These are phyloP conservation scores for Drosophila pegasa DNA, from an alignment of 2,888 invertebrate species.

Conservation along the genomic window DNA sequence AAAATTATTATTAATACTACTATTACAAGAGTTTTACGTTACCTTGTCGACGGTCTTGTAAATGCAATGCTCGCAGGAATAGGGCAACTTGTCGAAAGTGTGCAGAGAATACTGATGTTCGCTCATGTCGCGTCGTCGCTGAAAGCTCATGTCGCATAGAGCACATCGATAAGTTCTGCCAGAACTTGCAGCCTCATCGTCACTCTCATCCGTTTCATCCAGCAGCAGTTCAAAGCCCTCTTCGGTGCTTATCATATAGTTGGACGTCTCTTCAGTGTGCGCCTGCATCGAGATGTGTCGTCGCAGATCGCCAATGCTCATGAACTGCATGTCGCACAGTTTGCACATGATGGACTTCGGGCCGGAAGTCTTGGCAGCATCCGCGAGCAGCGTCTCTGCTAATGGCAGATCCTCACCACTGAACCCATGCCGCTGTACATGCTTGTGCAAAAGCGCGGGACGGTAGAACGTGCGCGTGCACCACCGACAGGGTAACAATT, in stretches of 20 bases:
- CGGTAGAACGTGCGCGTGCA: constrained; percentile 81
- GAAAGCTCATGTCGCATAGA: constrained; percentile 76
- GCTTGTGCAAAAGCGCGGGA: constrained; percentile 76
- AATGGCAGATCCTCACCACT: constrained; percentile 62
- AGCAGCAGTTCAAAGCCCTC: constrained; percentile 83
- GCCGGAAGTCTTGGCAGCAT: constrained; percentile 76
- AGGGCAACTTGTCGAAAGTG: constrained; percentile 85
- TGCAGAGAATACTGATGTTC: constrained; percentile 82
- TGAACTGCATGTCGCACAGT: constrained; percentile 72
- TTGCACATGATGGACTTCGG: constrained; percentile 77
- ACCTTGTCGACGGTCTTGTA: constrained; percentile 86
- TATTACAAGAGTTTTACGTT: not conserved
- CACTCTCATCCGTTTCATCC: constrained; percentile 84
- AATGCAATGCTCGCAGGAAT: constrained; percentile 86
- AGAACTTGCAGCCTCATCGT: constrained; percentile 48
- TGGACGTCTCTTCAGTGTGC: constrained; percentile 39
- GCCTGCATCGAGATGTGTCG: constrained; percentile 64
- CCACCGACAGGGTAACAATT: constrained; percentile 79
- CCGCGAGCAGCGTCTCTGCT: constrained; percentile 72
- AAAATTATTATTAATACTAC: not conserved
- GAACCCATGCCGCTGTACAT: constrained; percentile 76
- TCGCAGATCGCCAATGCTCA: constrained; percentile 65
- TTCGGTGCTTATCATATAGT: constrained; percentile 82
- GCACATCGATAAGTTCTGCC: constrained; percentile 72
- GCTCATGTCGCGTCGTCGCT: constrained; percentile 79